Evolutionary conservation across 2,888 invertebrate species (phyloP).

Genomic region (Cryptops parisi): DNA sequence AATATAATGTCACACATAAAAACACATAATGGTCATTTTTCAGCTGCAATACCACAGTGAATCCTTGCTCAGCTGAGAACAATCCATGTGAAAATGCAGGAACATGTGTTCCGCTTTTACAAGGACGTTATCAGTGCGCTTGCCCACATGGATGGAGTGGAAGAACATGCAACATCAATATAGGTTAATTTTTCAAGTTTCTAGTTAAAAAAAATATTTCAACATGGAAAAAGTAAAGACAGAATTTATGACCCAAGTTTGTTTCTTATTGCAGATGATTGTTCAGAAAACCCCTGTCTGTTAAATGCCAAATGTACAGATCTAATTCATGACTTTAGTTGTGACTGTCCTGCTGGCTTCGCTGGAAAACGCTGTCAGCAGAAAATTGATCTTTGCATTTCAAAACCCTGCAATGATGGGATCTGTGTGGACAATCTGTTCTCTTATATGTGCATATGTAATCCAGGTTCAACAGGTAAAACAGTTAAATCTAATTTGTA

Average conservation of each 20-base stretch:
- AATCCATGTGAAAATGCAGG: conserved; percentile 86
- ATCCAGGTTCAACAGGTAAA: conserved; percentile 73
- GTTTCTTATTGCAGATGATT: conserved; percentile 52
- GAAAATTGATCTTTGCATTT: conserved; percentile 81
- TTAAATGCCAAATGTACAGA: conserved; percentile 86
- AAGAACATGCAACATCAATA: conserved; percentile 81
- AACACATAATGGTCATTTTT: conserved; percentile 1
- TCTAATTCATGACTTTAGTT: conserved; percentile 82
- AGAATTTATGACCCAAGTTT: conserved; percentile 3
- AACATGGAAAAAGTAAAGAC: not conserved
- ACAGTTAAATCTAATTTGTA: too few relatives aligned
- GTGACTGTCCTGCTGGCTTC: conserved; percentile 85
- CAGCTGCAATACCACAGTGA: conserved; percentile 40
- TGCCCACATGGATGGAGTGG: conserved; percentile 97
- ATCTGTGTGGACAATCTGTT: conserved; percentile 81
- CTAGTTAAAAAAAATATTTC: not conserved
- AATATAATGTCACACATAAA: too few relatives aligned
- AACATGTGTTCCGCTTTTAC: conserved; percentile 67
- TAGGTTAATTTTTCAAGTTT: conserved; percentile 19
- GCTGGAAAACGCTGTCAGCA: conserved; percentile 90
- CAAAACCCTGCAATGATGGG: conserved; percentile 83
- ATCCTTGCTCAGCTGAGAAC: conserved; percentile 75
- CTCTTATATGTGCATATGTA: conserved; percentile 72
- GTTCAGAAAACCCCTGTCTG: conserved; percentile 79
- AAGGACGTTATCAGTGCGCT: conserved; percentile 81